Base-by-base conservation (phyloP, 2,113 vertebrate species). In the Athene noctua region DNA sequence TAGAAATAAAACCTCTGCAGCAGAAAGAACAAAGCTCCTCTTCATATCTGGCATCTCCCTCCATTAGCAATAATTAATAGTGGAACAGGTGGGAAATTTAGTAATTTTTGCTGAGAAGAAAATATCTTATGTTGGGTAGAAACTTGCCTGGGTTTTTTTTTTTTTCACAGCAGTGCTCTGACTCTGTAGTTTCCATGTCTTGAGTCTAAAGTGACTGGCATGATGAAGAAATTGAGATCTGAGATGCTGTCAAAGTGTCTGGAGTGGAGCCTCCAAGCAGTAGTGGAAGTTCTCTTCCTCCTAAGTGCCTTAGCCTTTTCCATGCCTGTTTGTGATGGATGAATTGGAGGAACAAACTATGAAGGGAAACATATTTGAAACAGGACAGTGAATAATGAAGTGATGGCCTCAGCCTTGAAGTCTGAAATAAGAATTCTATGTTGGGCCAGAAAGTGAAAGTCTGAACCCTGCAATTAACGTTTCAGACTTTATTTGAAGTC, bases 321-420 rank as follows among this genome's bases (percentile, higher is more conserved):
- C 15, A 4, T 27, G 38, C 47, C 38, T 81, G 2, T 78, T 84
- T 71, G 42, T 42, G 59, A 71, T 67, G 55, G 40, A 54, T 47
- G 20, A 72, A n/a, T 29, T 73, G 67, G 51, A 78, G 59, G 27
- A 62, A 46, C 36, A 46, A 77, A 36, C 16, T 54, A 3, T 1
- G 9, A 77, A 22, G 30, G 40, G 40, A 86, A 90, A 36, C 4
- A 15, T 16, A 10, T 79, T 62, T 51, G 32, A 42, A 85, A 52
- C 5, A 1, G 21, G 44, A 30, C 4, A n/a, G 36, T 13, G 18
- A 71, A 27, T 91, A 93, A 95, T 94, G 92, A 97, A 97, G 94
- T 94, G 92, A 96, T 81, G 80, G 92, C 95, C 73, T 96, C 30
- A 34, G 94, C 67, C 93, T 96, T 91, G 82, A 96, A 89, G 79